Evolutionary conservation across 2,797 vertebrate genomes (phyloP).

Genomic region (Falco naumanni): DNA sequence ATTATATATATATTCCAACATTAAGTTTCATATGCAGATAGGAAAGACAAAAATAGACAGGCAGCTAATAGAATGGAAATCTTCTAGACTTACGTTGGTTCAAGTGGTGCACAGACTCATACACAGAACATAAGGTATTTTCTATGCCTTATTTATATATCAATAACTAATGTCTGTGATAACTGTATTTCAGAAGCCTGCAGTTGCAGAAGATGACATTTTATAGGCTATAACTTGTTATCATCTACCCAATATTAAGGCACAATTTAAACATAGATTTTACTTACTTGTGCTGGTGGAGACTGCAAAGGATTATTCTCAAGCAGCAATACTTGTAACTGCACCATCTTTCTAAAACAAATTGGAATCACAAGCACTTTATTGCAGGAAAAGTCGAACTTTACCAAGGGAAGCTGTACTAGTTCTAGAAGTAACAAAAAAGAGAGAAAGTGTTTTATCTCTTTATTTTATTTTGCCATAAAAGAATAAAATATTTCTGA

Average conservation of each 20-base stretch:
- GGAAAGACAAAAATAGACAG: neutral
- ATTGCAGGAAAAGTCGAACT: constrained; percentile 97
- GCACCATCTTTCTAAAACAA: constrained; percentile 92
- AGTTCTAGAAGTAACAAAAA: constrained; percentile 82
- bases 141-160: neutral
- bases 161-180: neutral
- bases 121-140: neutral
- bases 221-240: neutral
- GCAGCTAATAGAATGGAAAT: neutral
- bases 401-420: constrained; percentile 92
- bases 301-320: constrained; percentile 96
- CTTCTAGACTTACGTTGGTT: neutral
- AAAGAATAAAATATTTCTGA: neutral
- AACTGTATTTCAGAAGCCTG: neutral
- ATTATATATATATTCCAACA: neutral
- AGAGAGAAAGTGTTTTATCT: neutral
- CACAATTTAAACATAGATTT: neutral
- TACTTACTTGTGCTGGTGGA: constrained; percentile 92
- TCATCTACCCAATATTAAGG: neutral
- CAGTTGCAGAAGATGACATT: neutral
- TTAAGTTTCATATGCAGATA: neutral
- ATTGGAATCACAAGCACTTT: constrained; percentile 93
- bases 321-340: constrained; percentile 88
- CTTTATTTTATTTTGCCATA: neutral
- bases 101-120: neutral